Percentiles rank a stretch among this genome's conserved stretches.
phyloP scores from a whole-genome alignment of 1,140 invertebrate species.

The Penaeus indicus region DNA sequence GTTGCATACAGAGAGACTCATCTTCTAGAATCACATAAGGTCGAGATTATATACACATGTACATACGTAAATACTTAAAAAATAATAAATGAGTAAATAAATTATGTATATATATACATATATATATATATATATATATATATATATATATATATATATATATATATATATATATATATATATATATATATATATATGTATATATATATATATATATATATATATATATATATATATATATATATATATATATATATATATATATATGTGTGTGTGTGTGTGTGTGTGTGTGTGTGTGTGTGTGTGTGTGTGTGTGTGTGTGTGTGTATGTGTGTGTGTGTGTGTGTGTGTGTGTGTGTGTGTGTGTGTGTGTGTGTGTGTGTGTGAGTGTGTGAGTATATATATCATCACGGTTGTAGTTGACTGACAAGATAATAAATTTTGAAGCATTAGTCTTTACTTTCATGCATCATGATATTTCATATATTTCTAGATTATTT shows the following conservation, averaged over 20 bases:
- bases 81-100: too few species aligned
- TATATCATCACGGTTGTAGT: background rate
- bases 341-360: background rate
- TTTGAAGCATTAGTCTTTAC: background rate
- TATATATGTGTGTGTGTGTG: conserved; percentile 3
- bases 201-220: background rate
- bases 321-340: background rate
- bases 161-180: conserved; percentile 19
- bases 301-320: conserved; percentile 34
- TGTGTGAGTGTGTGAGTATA: background rate
- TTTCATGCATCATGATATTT: background rate
- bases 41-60: too few species aligned
- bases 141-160: conserved; percentile 32
- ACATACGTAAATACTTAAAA: too few species aligned
- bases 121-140: conserved; percentile 9
- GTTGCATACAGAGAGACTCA: too few species aligned
- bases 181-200: conserved; percentile 3
- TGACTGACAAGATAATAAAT: background rate
- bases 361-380: background rate
- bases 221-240: background rate
- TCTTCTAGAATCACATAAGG: too few species aligned
- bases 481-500: background rate
- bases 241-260: background rate
- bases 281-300: background rate
- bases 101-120: too few species aligned